Evolutionary conservation across 1,140 invertebrate genomes (phyloP), one percentile per base, ranked within the genome.

Genomic region (Lordiphosa clarofinis): DNA sequence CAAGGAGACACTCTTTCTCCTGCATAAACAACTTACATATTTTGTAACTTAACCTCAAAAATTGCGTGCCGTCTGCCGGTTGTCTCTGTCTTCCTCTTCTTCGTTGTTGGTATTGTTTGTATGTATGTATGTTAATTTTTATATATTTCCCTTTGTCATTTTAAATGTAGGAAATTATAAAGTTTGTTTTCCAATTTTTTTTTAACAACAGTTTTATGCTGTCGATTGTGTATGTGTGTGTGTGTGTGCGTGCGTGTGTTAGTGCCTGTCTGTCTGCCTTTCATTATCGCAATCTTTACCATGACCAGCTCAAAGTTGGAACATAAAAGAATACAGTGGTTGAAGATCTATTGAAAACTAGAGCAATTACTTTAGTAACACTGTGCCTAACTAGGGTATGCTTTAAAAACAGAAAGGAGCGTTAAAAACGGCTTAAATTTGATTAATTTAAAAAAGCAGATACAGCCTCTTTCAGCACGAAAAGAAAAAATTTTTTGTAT

Each of bases 21-120:
- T 31, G 82, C 54, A 81, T 76, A 81, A 82, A 81, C 65, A 69
- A 67, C 58, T 73, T 73, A 58, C 55, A 59, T 59, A 64, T 58
- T 66, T 71, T 81, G 67, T 70, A 78, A 82, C 75, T 74, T 81
- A 81, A 81, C 75, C 75, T 81, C 75, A 82, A 82, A 81, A 40
- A 46, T 66, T 70, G 70, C 56, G 62, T 60, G 37, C 15, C 37
- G 49, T 52, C 55, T 56, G 54, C 44, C 43, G 57, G 39, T 49
- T 49, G 36, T 50, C 36, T 24, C 13, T 9, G 56, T 68, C 35
- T 53, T 66, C 61, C 65, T 66, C 33, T 67, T 54, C 15, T 40
- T 64, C 12, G 35, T 63, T 54, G 42, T 56, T 66, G 4, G 53
- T 52, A 11, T 31, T 62, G 55, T 55, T 74, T 33, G 19, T 19